Base-by-base conservation (phyloP, 2,888 invertebrate species). In the Desoria tigrina region DNA sequence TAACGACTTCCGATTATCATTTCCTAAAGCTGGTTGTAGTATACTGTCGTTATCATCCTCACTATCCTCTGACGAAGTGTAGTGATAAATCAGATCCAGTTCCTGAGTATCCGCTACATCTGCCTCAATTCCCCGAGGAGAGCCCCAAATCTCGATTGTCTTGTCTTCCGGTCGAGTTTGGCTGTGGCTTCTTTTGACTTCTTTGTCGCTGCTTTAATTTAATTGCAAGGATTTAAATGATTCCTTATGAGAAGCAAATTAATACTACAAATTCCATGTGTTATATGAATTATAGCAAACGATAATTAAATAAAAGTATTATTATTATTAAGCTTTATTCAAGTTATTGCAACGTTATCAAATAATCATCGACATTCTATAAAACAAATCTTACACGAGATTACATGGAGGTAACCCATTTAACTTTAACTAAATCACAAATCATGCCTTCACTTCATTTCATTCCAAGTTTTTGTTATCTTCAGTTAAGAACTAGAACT, bases 31-130 rank as follows among this genome's bases (percentile, higher is more conserved):
- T 9, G 23, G 6, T 21, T 9, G 11, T 24, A 11, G 6, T 45
- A 18, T 28, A 45, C 55, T 42, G 16, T 63, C 63, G 14, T 50
- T 50, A 32, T 69, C 65, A 50, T 68, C 65, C 18, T 69, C 61
- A 42, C 66, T 68, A 27, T 69, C 69, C 11, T 72, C 72, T 3
- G 65, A 70, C 1, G 71, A 71, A 45, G 68, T 70, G 65, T 74
- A 74, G 53, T 66, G 63, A 37, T 74, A 74, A n/a, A 72, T 65
- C 61, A 70, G 59, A 18, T 62, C 65, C 53, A 60, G 59, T 9
- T 72, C 69, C 37, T 61, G 69, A 7, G 60, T 60, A 54, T 69
- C 69, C 60, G 59, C 53, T n/a, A 9, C 42, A 37, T 51, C 51
- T 51, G 23, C 24, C 3, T 23, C 51, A 9, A 26, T 7, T 24